phyloP scores from a whole-genome alignment of 2,113 vertebrate species.

The cattle (Bos taurus) region ARS-UCD2.0 NC_037339.1:32803001-32803500 shows the following conservation, averaged over 20 bases:
- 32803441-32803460: neutral
- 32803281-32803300: neutral
- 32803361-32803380: neutral
- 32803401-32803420: neutral
- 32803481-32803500: fast-evolving
- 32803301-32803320: neutral
- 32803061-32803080: neutral
- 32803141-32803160: neutral
- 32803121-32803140: neutral
- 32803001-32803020: neutral
- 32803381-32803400: neutral
- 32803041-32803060: neutral
- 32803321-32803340: neutral
- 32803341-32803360: neutral
- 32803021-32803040: neutral
- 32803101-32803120: fast-evolving
- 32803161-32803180: neutral
- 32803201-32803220: neutral
- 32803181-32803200: neutral
- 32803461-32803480: fast-evolving
- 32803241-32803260: neutral
- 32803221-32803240: fast-evolving
- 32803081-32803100: neutral
- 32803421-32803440: neutral
- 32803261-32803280: neutral